These are phyloP conservation scores for Saguinus imperator DNA, from an alignment of 2,113 vertebrate species.

Conservation along the genomic window DNA sequence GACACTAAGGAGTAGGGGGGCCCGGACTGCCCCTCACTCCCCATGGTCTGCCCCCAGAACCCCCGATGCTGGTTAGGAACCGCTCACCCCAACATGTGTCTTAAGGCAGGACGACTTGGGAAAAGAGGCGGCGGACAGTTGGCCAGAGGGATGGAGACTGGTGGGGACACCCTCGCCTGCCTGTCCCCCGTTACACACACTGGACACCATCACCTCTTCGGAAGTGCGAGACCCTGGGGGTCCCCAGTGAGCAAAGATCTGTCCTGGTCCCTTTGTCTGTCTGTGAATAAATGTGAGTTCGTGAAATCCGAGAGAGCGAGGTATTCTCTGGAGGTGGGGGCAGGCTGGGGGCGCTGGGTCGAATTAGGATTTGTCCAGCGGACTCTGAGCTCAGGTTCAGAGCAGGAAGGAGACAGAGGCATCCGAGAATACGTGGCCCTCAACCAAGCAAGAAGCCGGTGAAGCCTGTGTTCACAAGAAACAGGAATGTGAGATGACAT, in stretches of 20 bases:
- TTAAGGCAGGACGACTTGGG: conserved; percentile 26
- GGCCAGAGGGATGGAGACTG: not conserved
- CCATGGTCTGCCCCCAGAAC: not conserved
- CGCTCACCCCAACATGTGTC: not conserved
- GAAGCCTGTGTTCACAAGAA: not conserved
- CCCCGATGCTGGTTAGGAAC: conserved; percentile 22
- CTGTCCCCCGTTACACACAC: conserved; percentile 31
- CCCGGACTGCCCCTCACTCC: not conserved
- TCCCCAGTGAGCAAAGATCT: conserved; percentile 53
- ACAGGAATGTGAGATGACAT: not conserved
- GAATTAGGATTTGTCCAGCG: accelerated
- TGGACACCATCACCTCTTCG: conserved; percentile 51
- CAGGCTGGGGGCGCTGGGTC: accelerated
- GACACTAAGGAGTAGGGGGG: not conserved
- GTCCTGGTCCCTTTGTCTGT: conserved; percentile 57
- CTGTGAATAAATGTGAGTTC: conserved; percentile 79
- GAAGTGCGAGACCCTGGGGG: conserved; percentile 42
- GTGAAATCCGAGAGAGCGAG: conserved; percentile 27
- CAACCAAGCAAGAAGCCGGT: not conserved
- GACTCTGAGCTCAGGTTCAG: not conserved
- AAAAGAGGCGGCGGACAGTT: conserved; percentile 17
- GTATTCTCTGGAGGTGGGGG: conserved; percentile 29
- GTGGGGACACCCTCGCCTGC: not conserved
- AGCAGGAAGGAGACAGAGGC: not conserved
- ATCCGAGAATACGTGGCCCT: accelerated